Percentiles rank a stretch among this genome's conserved stretches.
Evolutionary conservation across 2,888 invertebrate species (phyloP).

Genomic region (Dysmachus trigonus): DNA sequence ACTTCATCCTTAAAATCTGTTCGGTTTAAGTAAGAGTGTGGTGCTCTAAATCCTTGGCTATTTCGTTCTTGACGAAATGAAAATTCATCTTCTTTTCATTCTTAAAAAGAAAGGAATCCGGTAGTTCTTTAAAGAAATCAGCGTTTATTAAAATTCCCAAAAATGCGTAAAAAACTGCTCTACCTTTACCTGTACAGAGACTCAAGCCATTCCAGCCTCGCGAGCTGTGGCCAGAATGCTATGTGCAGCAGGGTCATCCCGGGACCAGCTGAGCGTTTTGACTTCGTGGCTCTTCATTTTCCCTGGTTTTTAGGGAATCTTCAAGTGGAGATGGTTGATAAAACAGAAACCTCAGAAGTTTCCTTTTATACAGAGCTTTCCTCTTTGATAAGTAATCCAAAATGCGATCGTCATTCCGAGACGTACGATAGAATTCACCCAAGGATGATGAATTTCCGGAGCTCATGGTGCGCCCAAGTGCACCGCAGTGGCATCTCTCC

Average conservation of each 20-base stretch:
- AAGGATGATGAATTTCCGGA: background rate
- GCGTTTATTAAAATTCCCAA: background rate
- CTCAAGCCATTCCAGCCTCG: background rate
- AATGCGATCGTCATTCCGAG: background rate
- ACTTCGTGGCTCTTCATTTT: background rate
- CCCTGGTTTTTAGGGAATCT: background rate
- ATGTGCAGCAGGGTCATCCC: background rate
- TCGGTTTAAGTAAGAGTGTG: background rate
- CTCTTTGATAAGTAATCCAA: background rate
- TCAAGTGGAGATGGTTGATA: background rate
- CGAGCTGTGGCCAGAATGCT: background rate
- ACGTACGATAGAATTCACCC: background rate
- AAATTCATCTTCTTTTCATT: background rate
- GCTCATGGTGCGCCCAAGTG: slow-evolving; percentile 1
- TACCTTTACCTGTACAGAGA: background rate
- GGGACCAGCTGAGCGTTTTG: background rate
- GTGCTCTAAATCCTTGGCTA: background rate
- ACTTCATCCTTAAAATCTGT: background rate
- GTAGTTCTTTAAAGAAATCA: background rate
- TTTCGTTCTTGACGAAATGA: background rate
- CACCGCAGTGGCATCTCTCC: slow-evolving; percentile 8
- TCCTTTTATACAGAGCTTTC: background rate
- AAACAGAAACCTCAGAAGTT: slow-evolving; percentile 7
- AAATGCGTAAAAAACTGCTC: background rate
- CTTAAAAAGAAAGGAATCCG: background rate